Percentiles rank a stretch among this genome's conserved stretches.
phyloP scores from a whole-genome alignment of 1,140 invertebrate genomes.

The Drosophila obscura region DNA sequence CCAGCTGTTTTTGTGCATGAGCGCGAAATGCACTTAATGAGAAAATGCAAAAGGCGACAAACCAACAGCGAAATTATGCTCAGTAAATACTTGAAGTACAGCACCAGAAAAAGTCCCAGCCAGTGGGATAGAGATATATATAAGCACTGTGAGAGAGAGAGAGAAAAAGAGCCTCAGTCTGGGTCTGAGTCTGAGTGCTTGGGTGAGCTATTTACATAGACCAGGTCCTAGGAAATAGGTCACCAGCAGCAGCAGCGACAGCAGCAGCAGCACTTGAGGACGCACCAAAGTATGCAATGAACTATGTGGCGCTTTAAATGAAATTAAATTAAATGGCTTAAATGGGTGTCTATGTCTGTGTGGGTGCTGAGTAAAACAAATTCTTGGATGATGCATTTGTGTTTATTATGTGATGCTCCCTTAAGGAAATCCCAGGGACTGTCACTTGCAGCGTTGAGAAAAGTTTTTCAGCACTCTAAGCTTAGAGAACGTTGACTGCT shows the following conservation, averaged over 20 bases:
- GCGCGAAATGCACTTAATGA: conserved; percentile 76
- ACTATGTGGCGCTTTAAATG: conserved; percentile 61
- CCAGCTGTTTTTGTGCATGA: conserved; percentile 49
- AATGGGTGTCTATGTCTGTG: conserved; percentile 17
- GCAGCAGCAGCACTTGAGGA: conserved; percentile 47
- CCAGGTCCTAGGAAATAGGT: conserved; percentile 51
- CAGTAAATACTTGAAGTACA: conserved; percentile 71
- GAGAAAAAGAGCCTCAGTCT: conserved; percentile 1
- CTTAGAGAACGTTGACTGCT: neutral
- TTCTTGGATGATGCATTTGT: conserved; percentile 50
- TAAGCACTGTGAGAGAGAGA: neutral
- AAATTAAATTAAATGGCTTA: conserved; percentile 59
- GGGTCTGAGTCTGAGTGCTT: conserved; percentile 13
- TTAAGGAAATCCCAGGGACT: conserved; percentile 30
- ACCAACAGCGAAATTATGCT: conserved; percentile 72
- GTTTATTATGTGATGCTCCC: conserved; percentile 39
- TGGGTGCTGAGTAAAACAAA: conserved; percentile 22
- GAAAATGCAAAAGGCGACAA: conserved; percentile 76
- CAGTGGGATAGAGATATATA: conserved; percentile 1
- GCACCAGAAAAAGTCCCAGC: conserved; percentile 26
- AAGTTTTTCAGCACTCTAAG: neutral
- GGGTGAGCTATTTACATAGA: conserved; percentile 46
- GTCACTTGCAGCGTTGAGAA: neutral
- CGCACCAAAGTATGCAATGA: conserved; percentile 73
- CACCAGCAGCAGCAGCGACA: conserved; percentile 48